phyloP scores from a whole-genome alignment of 2,797 vertebrate species.

The Vipera latastei region DNA sequence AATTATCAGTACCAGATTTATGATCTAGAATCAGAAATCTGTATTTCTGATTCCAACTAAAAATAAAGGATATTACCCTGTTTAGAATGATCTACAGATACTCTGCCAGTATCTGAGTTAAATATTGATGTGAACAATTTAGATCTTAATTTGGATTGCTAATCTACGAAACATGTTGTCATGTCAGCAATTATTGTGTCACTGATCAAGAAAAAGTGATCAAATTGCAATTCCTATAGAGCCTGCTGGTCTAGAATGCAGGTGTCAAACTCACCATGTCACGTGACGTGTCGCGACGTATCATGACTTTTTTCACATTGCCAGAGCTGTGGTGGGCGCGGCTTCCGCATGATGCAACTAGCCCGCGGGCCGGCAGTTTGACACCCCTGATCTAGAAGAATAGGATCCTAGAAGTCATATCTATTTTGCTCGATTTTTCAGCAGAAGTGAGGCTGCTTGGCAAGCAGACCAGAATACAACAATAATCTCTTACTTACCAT shows the following conservation, averaged over 20 bases:
- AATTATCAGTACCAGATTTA: slow-evolving; percentile 32
- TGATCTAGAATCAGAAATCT: slow-evolving; percentile 27
- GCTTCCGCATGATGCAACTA: no score
- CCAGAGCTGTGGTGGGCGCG: no score
- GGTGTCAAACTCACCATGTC: no score
- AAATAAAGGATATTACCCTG: slow-evolving; percentile 52
- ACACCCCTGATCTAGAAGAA: not conserved
- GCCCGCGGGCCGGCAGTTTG: no score
- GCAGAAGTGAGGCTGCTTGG: not conserved
- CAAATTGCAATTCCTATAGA: not conserved
- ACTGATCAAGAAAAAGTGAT: not conserved
- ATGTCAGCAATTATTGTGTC: not conserved
- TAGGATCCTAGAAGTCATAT: not conserved
- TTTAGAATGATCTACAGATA: slow-evolving; percentile 29
- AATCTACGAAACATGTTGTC: not conserved
- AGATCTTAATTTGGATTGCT: slow-evolving; percentile 19
- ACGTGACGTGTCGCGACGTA: no score
- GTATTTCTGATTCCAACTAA: slow-evolving; percentile 24
- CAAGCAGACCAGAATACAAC: not conserved
- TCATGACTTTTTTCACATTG: no score
- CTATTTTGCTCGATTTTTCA: not conserved
- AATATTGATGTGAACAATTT: slow-evolving; percentile 26
- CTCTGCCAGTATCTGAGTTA: slow-evolving; percentile 17
- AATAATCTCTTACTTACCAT: not conserved
- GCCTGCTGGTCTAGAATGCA: not conserved